Base-by-base conservation (phyloP, 1,140 invertebrate genomes). In the Eriosoma lanigerum region DNA sequence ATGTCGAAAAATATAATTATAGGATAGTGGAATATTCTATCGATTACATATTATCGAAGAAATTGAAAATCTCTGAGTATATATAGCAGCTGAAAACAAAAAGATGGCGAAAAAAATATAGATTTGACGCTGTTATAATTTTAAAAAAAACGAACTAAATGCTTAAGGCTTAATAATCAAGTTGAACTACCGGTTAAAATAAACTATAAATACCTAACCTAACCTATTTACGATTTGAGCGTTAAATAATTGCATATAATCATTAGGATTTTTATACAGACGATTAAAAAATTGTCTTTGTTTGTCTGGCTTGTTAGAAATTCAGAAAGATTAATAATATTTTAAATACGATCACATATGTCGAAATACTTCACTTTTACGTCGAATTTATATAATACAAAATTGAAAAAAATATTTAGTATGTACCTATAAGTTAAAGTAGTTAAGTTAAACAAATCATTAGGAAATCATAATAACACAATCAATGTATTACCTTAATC, bases 111-210 rank as follows among this genome's bases (percentile, higher is more conserved):
- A 62, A 62, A 62, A 15, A n/a, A n/a, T n/a, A n/a, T n/a, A n/a
- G n/a, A n/a, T n/a, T n/a, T n/a, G n/a, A n/a, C n/a, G n/a, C 44
- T 21, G 38, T 17, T n/a, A 44, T 13, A 48, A 26, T 38, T 21
- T 12, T 46, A 48, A 68, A 44, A 68, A 24, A 26, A 70, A 70
- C 66, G n/a, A n/a, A 64, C 62, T 17, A 21, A n/a, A 64, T 29
- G 62, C 62, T 21, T 15, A 24, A 17, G 44, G 38, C 66, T 70
- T 70, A 48, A n/a, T n/a, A n/a, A 70, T 70, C 38, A 24, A 70
- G 62, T 66, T 38, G 62, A 66, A 70, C 66, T 48, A 70, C 66
- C 38, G 66, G 66, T 48, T 48, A 48, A 70, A 70, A 48, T 24
- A 10, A 24, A 70, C 66, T 24, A n/a, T n/a, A n/a, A n/a, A n/a